phyloP scores from a whole-genome alignment of 1,140 invertebrate genomes.

The Calliopsis andreniformis region DNA sequence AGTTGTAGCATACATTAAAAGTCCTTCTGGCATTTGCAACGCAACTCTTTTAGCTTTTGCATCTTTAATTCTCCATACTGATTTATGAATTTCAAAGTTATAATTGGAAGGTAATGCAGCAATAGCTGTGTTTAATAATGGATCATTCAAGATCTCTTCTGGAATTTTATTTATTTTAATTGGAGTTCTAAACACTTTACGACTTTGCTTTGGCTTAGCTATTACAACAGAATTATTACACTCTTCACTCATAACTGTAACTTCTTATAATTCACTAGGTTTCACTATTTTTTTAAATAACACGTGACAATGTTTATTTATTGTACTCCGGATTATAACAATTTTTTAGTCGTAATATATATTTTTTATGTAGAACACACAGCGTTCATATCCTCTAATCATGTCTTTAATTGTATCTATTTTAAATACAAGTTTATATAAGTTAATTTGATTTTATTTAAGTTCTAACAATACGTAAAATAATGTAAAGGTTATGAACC shows the following conservation, averaged over 20 bases:
- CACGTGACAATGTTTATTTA: not conserved
- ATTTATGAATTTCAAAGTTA: slow-evolving; percentile 99
- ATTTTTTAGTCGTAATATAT: not conserved
- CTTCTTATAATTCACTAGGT: slow-evolving; percentile 4
- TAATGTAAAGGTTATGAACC: slow-evolving; percentile 1
- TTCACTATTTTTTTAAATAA: slow-evolving; percentile 1
- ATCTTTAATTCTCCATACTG: slow-evolving; percentile 96
- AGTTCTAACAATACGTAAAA: not conserved
- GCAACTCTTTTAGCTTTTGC: slow-evolving; percentile 93
- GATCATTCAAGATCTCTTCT: slow-evolving; percentile 91
- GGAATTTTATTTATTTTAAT: slow-evolving; percentile 91
- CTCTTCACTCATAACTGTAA: slow-evolving; percentile 40
- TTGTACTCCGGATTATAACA: not conserved
- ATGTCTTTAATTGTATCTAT: not conserved
- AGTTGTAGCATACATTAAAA: slow-evolving; percentile 95
- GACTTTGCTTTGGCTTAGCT: slow-evolving; percentile 87
- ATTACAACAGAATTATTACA: slow-evolving; percentile 83
- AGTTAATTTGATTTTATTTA: not conserved
- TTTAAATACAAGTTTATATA: not conserved
- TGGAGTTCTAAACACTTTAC: slow-evolving; percentile 89
- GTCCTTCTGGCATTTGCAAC: slow-evolving; percentile 98
- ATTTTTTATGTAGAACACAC: not conserved
- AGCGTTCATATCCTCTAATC: not conserved
- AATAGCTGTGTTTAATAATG: slow-evolving; percentile 87
- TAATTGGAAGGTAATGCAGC: slow-evolving; percentile 94